Evolutionary conservation across 2,113 vertebrate genomes (phyloP).

Genomic region (Caloenas nicobarica): DNA sequence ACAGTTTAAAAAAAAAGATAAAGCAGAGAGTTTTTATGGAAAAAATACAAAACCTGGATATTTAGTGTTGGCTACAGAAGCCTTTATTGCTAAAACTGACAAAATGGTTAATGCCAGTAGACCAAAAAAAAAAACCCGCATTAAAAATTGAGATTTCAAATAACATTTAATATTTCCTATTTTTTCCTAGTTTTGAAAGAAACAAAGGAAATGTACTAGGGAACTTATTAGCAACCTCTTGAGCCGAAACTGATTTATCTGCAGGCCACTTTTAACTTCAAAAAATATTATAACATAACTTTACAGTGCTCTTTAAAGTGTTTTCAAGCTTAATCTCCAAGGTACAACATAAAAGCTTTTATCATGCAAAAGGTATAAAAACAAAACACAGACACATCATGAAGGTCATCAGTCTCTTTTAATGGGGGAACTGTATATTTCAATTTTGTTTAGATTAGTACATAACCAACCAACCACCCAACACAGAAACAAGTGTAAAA

Average conservation of each 20-base stretch:
- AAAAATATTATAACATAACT: not conserved
- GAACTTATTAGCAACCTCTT: not conserved
- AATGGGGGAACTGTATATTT: slow-evolving; percentile 75
- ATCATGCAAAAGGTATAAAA: slow-evolving; percentile 75
- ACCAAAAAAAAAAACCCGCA: not conserved
- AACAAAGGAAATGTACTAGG: not conserved
- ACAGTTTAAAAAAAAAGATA: not conserved
- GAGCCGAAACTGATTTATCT: not conserved
- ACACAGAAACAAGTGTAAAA: slow-evolving; percentile 69
- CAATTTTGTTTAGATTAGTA: slow-evolving; percentile 73
- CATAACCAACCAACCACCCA: slow-evolving; percentile 74
- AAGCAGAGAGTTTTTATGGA: not conserved
- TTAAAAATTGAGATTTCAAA: not conserved
- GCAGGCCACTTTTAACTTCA: not conserved
- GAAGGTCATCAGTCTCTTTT: slow-evolving; percentile 79
- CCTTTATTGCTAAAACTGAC: not conserved
- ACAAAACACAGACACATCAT: slow-evolving; percentile 82
- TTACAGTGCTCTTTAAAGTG: not conserved
- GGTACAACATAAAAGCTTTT: slow-evolving; percentile 56
- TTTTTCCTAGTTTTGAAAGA: not conserved
- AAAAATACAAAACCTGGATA: not conserved
- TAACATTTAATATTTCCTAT: not conserved
- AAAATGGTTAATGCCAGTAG: not conserved
- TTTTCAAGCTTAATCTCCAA: slow-evolving; percentile 11
- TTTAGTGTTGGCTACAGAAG: not conserved